Base-by-base conservation (phyloP, 2,113 vertebrate genomes). In the Carassius carassius region DNA sequence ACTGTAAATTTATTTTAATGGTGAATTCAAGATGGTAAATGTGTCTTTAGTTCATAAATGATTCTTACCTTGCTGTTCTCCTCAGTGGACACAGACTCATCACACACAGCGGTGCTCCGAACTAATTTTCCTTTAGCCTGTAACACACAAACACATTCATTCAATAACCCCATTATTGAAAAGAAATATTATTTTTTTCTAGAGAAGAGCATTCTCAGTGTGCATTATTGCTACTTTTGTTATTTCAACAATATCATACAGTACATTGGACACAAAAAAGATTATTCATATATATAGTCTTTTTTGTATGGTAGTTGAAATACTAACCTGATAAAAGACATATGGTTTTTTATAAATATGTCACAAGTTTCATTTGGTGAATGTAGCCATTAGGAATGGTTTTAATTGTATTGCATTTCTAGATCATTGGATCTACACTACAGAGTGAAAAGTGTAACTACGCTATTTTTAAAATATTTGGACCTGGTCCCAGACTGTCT, bases 121-220 rank as follows among this genome's bases (percentile, higher is more conserved):
- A 96, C 94, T 0, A 99, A 94, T 93, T 96, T 99, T 32, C 96
- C 96, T 93, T 97, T 98, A 51, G 94, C 92, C 97, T 98, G 92
- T 93, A 90, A 91, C 19, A 91, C 32, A 93, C 25, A 90, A 17
- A 73, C 44, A 51, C 9, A 56, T 47, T 54, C n/a, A 47, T 70
- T 70, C 32, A 70, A 37, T 70, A 37, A 70, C 67, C 3, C 10
- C 12, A 25, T 62, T 13, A 10, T 23, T 17, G 9, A 77, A 32
- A 58, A 32, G 0, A 58, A 4, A 32, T 7, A 54, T 29, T 37
- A 1, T 21, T 35, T 49, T 17, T 56, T 77, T 21, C 51, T 12
- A 56, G 1, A 58, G 75, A 58, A 35, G 11, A 12, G 9, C 9
- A 4, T 54, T 56, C 16, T 35, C 35, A 19, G 3, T 2, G n/a